Percentiles rank a stretch among this genome's conserved stretches.
phyloP scores from a whole-genome alignment of 2,797 vertebrate species.

The Pogonophryne albipinna region DNA sequence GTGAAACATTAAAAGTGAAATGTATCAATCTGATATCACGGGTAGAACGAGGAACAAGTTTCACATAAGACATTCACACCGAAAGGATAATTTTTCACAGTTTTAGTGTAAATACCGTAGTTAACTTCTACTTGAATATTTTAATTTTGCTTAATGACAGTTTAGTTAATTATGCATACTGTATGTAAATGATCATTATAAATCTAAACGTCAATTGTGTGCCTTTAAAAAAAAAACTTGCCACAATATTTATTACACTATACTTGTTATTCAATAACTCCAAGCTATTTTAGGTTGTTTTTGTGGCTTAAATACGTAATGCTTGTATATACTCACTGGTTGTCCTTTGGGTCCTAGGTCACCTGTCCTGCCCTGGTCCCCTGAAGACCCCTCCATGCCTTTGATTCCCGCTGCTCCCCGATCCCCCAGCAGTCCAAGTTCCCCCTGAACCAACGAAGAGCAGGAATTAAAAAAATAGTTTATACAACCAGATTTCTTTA shows the following conservation, averaged over 20 bases:
- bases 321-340: constrained; percentile 79
- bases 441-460: constrained; percentile 85
- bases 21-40: not conserved
- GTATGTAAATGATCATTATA: too few species aligned
- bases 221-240: too few species aligned
- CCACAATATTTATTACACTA: too few species aligned
- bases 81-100: not conserved
- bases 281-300: too few species aligned
- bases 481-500: not conserved
- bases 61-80: not conserved
- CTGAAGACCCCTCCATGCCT: constrained; percentile 87
- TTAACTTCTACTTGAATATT: not conserved
- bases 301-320: not conserved
- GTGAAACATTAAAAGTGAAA: not conserved
- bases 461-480: not conserved
- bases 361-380: constrained; percentile 92
- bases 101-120: not conserved
- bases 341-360: constrained; percentile 91
- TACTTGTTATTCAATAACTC: too few species aligned
- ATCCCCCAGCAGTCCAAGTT: constrained; percentile 89
- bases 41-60: not conserved
- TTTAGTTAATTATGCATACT: too few species aligned
- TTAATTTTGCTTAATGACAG: not conserved
- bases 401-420: constrained; percentile 88
- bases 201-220: too few species aligned